Evolutionary conservation across 2,888 invertebrate species (phyloP).

Genomic region (Ophonus ardosiacus): DNA sequence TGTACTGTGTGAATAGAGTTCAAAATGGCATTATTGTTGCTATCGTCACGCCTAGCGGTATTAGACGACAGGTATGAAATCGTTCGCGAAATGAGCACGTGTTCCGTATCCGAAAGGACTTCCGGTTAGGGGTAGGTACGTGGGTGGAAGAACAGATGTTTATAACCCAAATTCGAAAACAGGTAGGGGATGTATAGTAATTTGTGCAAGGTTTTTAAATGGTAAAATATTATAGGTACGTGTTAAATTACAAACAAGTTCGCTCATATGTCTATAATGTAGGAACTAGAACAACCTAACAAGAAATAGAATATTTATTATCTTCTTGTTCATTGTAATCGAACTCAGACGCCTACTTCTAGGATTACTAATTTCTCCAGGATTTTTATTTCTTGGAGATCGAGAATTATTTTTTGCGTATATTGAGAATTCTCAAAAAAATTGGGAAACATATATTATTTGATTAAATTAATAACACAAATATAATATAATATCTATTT

Average conservation of each 20-base stretch:
- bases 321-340: too few species aligned
- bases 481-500: too few species aligned
- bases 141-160: slow-evolving; percentile 35
- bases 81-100: slow-evolving; percentile 71
- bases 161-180: background rate
- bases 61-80: slow-evolving; percentile 70
- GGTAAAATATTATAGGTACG: background rate
- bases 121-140: slow-evolving; percentile 67
- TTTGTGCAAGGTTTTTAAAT: background rate
- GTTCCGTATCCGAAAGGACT: slow-evolving; percentile 68
- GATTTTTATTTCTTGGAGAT: too few species aligned
- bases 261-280: too few species aligned
- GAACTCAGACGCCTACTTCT: too few species aligned
- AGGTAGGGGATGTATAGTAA: slow-evolving; percentile 1
- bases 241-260: background rate
- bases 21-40: slow-evolving; percentile 1
- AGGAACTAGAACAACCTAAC: too few species aligned
- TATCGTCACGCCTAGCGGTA: slow-evolving; percentile 52
- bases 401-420: too few species aligned
- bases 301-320: too few species aligned
- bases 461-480: too few species aligned
- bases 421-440: too few species aligned
- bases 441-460: too few species aligned
- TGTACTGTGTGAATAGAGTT: background rate
- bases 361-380: too few species aligned